Percentiles rank a stretch among this genome's conserved stretches.
These are phyloP conservation scores for Chloroclystis v-ata DNA, from an alignment of 2,888 invertebrate genomes.

Conservation along the genomic window DNA sequence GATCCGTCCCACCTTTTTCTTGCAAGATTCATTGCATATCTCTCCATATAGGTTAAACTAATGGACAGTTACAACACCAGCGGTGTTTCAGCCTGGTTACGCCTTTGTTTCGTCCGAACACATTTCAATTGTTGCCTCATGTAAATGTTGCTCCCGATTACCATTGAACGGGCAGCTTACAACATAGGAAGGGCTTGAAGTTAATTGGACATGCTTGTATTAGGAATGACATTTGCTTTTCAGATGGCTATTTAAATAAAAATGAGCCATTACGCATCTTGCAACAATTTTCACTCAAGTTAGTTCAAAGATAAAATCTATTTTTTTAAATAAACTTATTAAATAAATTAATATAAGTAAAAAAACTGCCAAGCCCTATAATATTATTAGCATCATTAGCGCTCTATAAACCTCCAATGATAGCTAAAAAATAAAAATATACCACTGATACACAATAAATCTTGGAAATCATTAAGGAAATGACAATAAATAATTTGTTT, in stretches of 20 bases:
- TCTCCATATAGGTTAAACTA: slow-evolving; percentile 15
- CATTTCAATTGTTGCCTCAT: slow-evolving; percentile 57
- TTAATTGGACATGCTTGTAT: slow-evolving; percentile 15
- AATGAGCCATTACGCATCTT: no score
- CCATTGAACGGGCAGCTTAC: slow-evolving; percentile 44
- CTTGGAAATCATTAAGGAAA: neutral
- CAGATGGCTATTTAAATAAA: no score
- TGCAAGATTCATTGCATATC: slow-evolving; percentile 4
- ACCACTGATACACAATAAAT: no score
- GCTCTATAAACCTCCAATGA: no score
- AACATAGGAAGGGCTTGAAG: slow-evolving; percentile 20
- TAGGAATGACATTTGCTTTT: no score
- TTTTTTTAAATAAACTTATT: no score
- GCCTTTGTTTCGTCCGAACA: slow-evolving; percentile 61
- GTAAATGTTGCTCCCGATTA: slow-evolving; percentile 61
- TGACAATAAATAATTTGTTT: neutral
- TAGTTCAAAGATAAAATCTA: no score
- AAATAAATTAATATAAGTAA: no score
- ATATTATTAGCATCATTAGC: no score
- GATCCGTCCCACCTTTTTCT: slow-evolving; percentile 1
- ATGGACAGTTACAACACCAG: slow-evolving; percentile 26
- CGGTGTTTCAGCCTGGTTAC: slow-evolving; percentile 36
- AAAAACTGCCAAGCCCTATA: no score
- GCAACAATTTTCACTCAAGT: no score
- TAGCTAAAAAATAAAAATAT: no score